Percentiles rank a stretch among this genome's conserved stretches.
Conservation (phyloP, 2,888 invertebrate species). For the Xestobium rufovillosum region DNA sequence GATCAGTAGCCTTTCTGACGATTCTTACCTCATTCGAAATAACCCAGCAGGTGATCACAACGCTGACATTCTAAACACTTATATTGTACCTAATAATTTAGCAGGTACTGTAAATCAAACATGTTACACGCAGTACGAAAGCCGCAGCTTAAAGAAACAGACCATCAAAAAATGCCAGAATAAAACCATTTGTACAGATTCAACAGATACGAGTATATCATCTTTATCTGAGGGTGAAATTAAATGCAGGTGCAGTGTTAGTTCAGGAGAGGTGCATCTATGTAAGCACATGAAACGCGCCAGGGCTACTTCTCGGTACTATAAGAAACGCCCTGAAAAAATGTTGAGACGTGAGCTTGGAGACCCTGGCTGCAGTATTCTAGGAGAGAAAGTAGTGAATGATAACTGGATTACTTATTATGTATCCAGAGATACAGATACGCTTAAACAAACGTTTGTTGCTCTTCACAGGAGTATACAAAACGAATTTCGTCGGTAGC, state of each 20-base stretch:
- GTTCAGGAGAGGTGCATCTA: conserved; percentile 25
- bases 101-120: too few species aligned
- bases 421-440: conserved; percentile 19
- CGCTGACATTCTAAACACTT: background rate
- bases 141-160: too few species aligned
- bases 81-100: too few species aligned
- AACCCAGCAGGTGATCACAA: background rate
- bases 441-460: too few species aligned
- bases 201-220: background rate
- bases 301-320: conserved; percentile 12
- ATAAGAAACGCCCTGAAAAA: conserved; percentile 19
- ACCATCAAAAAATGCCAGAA: too few species aligned
- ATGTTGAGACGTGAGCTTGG: conserved; percentile 15
- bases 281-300: conserved; percentile 19
- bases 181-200: too few species aligned
- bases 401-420: conserved; percentile 28
- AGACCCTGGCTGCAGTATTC: conserved; percentile 12
- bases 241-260: conserved; percentile 19
- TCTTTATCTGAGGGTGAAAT: conserved; percentile 22
- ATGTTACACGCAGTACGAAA: too few species aligned
- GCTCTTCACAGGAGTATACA: too few species aligned
- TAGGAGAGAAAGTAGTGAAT: conserved; percentile 15
- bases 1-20: too few species aligned
- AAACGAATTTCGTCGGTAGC: too few species aligned
- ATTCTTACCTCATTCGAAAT: too few species aligned